These are phyloP conservation scores for Antheraea assamensis DNA, from an alignment of 2,888 invertebrate species.

Conservation along the genomic window DNA sequence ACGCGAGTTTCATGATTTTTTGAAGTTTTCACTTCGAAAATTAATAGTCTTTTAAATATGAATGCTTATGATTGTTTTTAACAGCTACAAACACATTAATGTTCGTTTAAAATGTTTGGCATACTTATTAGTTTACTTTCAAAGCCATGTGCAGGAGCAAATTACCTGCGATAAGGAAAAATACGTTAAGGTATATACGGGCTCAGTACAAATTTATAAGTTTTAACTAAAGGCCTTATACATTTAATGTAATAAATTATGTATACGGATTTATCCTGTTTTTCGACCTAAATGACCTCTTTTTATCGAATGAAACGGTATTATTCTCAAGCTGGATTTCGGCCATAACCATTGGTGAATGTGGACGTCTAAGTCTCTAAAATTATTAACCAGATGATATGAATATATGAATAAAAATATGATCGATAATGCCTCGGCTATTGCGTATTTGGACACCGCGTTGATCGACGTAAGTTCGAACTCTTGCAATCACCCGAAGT, in stretches of 20 bases:
- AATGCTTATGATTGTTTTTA: not conserved
- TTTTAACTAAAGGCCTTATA: not conserved
- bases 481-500: no score
- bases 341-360: not conserved
- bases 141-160: not conserved
- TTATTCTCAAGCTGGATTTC: not conserved
- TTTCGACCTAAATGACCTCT: not conserved
- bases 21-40: no score
- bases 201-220: not conserved
- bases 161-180: slow-evolving; percentile 1
- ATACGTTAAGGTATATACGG: not conserved
- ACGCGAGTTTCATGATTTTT: no score
- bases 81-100: not conserved
- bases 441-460: no score
- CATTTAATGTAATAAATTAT: not conserved
- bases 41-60: not conserved
- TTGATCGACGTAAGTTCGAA: no score
- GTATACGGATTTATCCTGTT: not conserved
- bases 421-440: no score
- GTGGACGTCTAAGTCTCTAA: not conserved
- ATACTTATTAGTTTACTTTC: not conserved
- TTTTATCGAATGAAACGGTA: not conserved
- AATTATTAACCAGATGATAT: no score
- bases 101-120: not conserved
- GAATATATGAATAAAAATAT: no score